Base-by-base conservation (phyloP, 2,113 vertebrate species). In the Scalopus aquaticus region DNA sequence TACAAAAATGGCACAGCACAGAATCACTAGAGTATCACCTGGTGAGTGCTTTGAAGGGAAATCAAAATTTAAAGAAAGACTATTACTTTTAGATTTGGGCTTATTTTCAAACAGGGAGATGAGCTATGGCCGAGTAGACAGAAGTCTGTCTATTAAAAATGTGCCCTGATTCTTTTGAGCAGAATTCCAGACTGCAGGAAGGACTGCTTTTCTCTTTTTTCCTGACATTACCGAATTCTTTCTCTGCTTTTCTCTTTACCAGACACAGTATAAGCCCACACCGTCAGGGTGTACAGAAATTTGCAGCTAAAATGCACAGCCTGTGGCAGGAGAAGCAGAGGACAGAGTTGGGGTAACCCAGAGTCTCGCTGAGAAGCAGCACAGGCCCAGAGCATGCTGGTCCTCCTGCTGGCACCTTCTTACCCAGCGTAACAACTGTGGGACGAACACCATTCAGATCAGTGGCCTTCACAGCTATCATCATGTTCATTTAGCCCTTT, bases 221-320 rank as follows among this genome's bases (percentile, higher is more conserved):
- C 56, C 11, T 72, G 49, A 44, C 32, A 37, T 64, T 37, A 42
- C 37, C 54, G n/a, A 32, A 60, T 54, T 74, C 58, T 80, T 79
- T 79, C 22, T 58, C 67, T 51, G 46, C 56, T 58, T 49, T 58
- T 84, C 85, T 90, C 44, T 85, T 74, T 49, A 37, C 65, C 79
- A 49, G 79, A 72, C 64, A 17, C 28, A 46, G 69, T 35, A 35
- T 64, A 77, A 83, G 35, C 7, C 58, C 78, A 35, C 26, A 58
- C 11, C 28, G 4, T 20, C 19, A 19, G 37, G 0, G 13, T 58
- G 20, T 12, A 37, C 9, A 65, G 32, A 44, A 49, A 62, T 84
- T 32, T 56, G 58, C 54, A 30, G 22, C 80, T 72, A 30, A 54
- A 72, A 42, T 1, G 37, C 35, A n/a, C 20, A 39, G n/a, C 37